Evolutionary conservation across 2,113 vertebrate genomes (phyloP).

Genomic region (Lutjanus erythropterus): DNA sequence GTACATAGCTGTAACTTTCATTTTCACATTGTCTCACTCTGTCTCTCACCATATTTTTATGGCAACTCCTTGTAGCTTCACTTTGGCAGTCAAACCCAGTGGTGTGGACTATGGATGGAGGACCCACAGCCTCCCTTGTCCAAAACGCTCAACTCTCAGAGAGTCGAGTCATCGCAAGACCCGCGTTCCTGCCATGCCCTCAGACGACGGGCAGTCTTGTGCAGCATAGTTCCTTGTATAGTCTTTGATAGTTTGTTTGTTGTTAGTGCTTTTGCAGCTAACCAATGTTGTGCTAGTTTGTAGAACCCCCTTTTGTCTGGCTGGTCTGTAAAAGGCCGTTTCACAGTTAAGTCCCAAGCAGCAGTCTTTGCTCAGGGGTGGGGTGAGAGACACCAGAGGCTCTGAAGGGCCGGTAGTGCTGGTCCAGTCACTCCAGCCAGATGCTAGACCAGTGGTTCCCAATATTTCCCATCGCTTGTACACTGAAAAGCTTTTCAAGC

Average conservation of each 20-base stretch:
- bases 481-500: conserved; percentile 59
- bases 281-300: conserved; percentile 82
- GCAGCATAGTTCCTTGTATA: conserved; percentile 80
- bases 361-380: conserved; percentile 72
- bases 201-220: conserved; percentile 65
- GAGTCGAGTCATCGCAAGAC: conserved; percentile 58
- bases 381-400: conserved; percentile 69
- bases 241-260: conserved; percentile 78
- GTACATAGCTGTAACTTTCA: conserved; percentile 81
- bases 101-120: conserved; percentile 65
- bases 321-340: conserved; percentile 81
- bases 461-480: conserved; percentile 48
- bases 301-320: conserved; percentile 66
- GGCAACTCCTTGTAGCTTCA: conserved; percentile 80
- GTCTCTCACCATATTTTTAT: conserved; percentile 74
- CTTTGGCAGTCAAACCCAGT: conserved; percentile 82
- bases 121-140: conserved; percentile 65
- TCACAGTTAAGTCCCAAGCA: conserved; percentile 80
- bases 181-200: conserved; percentile 60
- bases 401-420: conserved; percentile 69
- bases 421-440: conserved; percentile 77
- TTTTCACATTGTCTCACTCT: conserved; percentile 79
- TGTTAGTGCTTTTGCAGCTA: conserved; percentile 73
- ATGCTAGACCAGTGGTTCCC: conserved; percentile 76
- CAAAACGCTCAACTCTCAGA: conserved; percentile 61